Base-by-base conservation (phyloP, 2,888 invertebrate genomes). In the Teleogryllus oceanicus region DNA sequence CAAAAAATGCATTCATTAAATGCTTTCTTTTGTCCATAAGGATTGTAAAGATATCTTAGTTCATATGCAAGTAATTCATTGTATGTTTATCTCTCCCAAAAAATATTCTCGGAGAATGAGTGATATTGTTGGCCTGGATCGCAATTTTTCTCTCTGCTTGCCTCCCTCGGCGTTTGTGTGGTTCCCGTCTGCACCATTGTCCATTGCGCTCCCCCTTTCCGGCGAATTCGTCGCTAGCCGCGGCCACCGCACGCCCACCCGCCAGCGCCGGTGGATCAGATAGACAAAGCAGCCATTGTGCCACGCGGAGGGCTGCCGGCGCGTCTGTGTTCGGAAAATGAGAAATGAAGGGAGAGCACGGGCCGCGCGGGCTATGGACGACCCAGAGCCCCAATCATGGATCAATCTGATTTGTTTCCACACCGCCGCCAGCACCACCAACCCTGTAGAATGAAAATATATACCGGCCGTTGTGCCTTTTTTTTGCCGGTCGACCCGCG, bases 361-460 rank as follows among this genome's bases (percentile, higher is more conserved):
- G 62, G 62, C 16, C n/a, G 62, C n/a, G 62, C 62, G n/a, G 62
- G n/a, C 13, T 62, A 13, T 50, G 49, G 74, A 49, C 51, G 50
- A 49, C 11, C 76, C 24, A 51, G 20, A 50, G 74, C 76, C 49
- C 24, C 79, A 79, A 77, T 79, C 77, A 79, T 77, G 79, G 76
- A 77, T 37, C 74, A 79, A 74, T 79, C 77, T 79, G 77, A 79
- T 79, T 77, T 77, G 79, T 77, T 76, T 79, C 18, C 79, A 76
- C 50, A 62, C 62, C 62, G 62, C 62, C 62, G 62, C 62, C 62
- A 62, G 62, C 62, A n/a, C 62, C 13, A 11, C 62, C 62, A 62
- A 62, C 62, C 62, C 62, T 62, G 62, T 11, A 12, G 62, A 62
- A 62, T 62, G 62, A 62, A 62, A 62, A 62, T 62, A 62, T 62